phyloP scores from a whole-genome alignment of 2,888 invertebrate species.

The Tetragonisca angustula region DNA sequence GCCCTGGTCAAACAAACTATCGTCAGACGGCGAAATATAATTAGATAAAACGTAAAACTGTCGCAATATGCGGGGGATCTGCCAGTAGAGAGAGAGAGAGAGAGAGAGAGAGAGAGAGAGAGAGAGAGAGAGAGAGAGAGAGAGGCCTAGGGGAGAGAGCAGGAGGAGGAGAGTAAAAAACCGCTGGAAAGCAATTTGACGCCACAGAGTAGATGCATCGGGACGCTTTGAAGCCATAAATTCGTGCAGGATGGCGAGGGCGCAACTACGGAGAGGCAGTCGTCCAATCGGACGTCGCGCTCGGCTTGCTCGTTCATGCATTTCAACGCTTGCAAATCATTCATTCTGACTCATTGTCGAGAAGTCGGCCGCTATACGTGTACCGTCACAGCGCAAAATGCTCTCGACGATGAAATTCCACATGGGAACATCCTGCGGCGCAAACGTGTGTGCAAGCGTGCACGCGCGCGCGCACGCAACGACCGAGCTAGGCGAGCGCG shows the following conservation, averaged over 20 bases:
- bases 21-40: constrained; percentile 50
- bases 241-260: constrained; percentile 62
- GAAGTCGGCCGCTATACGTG: constrained; percentile 65
- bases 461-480: not conserved
- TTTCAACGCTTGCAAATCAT: constrained; percentile 76
- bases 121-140: too few relatives aligned
- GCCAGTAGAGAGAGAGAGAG: too few relatives aligned
- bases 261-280: constrained; percentile 47
- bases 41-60: constrained; percentile 63
- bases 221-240: constrained; percentile 72
- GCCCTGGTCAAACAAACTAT: constrained; percentile 29
- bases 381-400: constrained; percentile 62
- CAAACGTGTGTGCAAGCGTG: constrained; percentile 8
- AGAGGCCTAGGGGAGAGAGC: too few relatives aligned
- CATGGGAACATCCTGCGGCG: constrained; percentile 50
- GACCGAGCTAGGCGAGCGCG: constrained; percentile 10
- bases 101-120: too few relatives aligned
- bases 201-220: constrained; percentile 70
- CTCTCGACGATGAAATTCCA: constrained; percentile 62
- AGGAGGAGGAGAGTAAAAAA: constrained; percentile 61
- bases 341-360: constrained; percentile 74
- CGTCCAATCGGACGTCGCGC: constrained; percentile 73
- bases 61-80: constrained; percentile 29
- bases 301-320: constrained; percentile 74
- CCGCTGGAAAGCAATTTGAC: constrained; percentile 73